Conservation (phyloP, 2,888 invertebrate genomes). For the Drosophila neonasuta region DNA sequence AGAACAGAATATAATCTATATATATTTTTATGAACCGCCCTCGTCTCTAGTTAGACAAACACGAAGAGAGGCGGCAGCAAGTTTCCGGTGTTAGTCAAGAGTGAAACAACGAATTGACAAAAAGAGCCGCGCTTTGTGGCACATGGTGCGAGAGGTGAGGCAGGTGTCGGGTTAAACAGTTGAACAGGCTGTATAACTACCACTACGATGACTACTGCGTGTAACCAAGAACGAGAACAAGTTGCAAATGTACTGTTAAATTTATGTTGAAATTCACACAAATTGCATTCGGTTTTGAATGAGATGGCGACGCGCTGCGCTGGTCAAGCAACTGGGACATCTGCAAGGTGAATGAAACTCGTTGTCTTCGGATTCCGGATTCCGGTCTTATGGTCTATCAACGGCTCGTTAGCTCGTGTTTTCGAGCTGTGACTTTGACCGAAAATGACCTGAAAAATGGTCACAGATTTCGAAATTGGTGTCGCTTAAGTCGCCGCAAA, state of each 20-base stretch:
- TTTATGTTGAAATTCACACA: conserved; percentile 60
- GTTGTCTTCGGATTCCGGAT: conserved; percentile 39
- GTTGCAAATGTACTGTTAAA: conserved; percentile 71
- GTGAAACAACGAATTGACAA: conserved; percentile 53
- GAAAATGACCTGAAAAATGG: conserved; percentile 51
- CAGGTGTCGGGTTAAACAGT: conserved; percentile 39
- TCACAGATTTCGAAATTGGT: conserved; percentile 35
- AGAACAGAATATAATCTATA: too few species aligned
- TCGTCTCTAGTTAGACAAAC: conserved; percentile 28
- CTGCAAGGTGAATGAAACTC: conserved; percentile 66
- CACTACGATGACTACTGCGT: neutral
- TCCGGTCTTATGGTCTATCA: conserved; percentile 39
- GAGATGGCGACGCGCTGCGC: conserved; percentile 2
- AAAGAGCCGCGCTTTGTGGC: conserved; percentile 35
- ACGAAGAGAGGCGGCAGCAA: conserved; percentile 29
- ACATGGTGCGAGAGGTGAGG: conserved; percentile 22
- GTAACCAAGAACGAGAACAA: conserved; percentile 48
- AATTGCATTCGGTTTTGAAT: conserved; percentile 60
- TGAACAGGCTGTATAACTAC: conserved; percentile 15
- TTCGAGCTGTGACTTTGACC: conserved; percentile 37
- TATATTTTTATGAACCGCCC: conserved; percentile 6
- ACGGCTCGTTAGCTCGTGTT: conserved; percentile 15
- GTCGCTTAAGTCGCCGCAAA: conserved; percentile 27
- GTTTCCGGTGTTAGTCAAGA: conserved; percentile 63
- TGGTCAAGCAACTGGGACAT: conserved; percentile 61